Conservation (phyloP, 2,113 vertebrate genomes). For the Zosterops hypoxanthus region DNA sequence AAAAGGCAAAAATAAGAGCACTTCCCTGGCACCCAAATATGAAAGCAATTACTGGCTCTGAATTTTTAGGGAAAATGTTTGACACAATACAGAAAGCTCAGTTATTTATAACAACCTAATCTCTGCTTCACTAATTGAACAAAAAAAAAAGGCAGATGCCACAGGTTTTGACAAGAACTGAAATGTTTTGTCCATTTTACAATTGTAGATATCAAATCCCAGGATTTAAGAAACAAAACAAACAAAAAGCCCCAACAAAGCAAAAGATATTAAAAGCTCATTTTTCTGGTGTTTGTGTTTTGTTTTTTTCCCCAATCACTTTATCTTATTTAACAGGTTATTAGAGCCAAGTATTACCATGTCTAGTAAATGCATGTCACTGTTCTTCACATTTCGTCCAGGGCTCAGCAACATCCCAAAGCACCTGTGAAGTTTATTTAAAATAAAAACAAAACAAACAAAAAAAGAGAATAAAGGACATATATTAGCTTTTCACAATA, state of each 20-base stretch:
- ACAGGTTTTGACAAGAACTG: background rate
- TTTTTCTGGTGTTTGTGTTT: background rate
- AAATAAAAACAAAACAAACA: background rate
- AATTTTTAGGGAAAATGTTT: background rate
- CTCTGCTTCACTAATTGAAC: background rate
- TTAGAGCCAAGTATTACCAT: conserved; percentile 83
- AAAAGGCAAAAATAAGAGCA: background rate
- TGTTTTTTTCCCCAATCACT: background rate
- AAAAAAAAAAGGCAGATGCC: background rate
- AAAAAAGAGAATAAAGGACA: background rate
- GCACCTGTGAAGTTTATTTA: conserved; percentile 79
- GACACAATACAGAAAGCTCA: background rate
- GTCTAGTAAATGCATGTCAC: conserved; percentile 96
- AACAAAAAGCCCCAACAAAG: background rate
- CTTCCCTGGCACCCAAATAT: background rate
- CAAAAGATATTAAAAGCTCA: background rate
- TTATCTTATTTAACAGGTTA: background rate
- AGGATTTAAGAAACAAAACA: background rate
- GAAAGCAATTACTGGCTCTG: background rate
- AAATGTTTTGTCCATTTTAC: background rate
- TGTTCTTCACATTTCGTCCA: conserved; percentile 95
- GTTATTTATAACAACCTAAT: background rate
- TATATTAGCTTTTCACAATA: background rate
- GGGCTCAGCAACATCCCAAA: conserved; percentile 98
- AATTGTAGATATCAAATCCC: background rate